phyloP scores from a whole-genome alignment of 1,140 invertebrate genomes.

The Hylaeus volcanicus region DNA sequence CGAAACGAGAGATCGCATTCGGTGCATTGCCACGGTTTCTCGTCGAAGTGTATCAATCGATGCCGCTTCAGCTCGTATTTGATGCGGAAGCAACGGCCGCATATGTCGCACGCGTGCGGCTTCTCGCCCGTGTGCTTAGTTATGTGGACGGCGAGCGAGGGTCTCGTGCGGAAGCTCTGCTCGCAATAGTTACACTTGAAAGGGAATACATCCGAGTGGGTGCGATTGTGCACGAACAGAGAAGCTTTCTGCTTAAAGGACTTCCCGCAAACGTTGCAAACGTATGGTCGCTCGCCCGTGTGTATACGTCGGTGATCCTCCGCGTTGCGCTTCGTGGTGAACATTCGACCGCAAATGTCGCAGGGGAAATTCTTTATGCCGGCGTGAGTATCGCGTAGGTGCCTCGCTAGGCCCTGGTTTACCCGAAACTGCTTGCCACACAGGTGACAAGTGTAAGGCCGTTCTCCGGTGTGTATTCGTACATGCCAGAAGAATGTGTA shows the following conservation, averaged over 20 bases:
- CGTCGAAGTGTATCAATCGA: slow-evolving; percentile 77
- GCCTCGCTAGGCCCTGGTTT: slow-evolving; percentile 82
- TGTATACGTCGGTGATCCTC: slow-evolving; percentile 83
- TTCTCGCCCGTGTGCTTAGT: slow-evolving; percentile 85
- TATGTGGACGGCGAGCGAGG: slow-evolving; percentile 82
- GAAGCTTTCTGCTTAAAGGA: slow-evolving; percentile 83
- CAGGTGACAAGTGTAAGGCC: slow-evolving; percentile 86
- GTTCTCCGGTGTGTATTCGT: slow-evolving; percentile 87
- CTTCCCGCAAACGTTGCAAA: slow-evolving; percentile 83
- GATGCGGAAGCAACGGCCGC: slow-evolving; percentile 82
- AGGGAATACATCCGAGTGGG: slow-evolving; percentile 82
- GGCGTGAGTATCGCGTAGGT: slow-evolving; percentile 84
- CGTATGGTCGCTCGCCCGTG: slow-evolving; percentile 83
- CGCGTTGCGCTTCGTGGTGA: slow-evolving; percentile 79
- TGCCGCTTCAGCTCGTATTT: slow-evolving; percentile 84
- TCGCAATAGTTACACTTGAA: slow-evolving; percentile 84
- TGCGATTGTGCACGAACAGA: slow-evolving; percentile 81
- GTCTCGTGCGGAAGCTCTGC: slow-evolving; percentile 83
- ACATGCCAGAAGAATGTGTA: slow-evolving; percentile 84
- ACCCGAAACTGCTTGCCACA: slow-evolving; percentile 88
- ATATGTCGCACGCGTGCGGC: slow-evolving; percentile 84
- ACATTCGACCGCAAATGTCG: slow-evolving; percentile 81
- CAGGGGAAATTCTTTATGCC: slow-evolving; percentile 82
- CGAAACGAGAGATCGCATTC: slow-evolving; percentile 77
- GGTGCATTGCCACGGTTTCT: slow-evolving; percentile 79